These are phyloP conservation scores for Megaptera novaeangliae DNA, from an alignment of 2,113 vertebrate genomes.

Conservation along the genomic window DNA sequence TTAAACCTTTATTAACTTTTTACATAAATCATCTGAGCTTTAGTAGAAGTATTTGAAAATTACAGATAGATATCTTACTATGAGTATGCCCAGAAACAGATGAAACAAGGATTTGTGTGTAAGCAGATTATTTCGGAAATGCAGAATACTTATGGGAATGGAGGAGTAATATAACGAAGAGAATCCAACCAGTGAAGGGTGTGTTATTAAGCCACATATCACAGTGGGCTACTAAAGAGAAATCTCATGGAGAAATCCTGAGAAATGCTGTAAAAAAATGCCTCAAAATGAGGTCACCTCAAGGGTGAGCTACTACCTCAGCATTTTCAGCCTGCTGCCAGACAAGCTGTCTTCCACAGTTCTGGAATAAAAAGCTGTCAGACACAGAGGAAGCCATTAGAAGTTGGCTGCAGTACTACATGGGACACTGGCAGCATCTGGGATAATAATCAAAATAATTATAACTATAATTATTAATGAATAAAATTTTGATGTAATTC, in stretches of 20 bases:
- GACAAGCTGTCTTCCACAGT: neutral
- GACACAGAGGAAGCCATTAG: neutral
- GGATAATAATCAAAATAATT: neutral
- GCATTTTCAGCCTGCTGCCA: neutral
- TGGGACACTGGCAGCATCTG: neutral
- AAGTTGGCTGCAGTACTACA: neutral
- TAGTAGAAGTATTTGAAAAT: slow-evolving; percentile 2
- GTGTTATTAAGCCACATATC: neutral
- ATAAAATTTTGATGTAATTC: neutral
- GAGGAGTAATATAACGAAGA: neutral
- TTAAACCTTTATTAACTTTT: neutral
- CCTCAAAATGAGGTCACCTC: neutral
- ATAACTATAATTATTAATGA: neutral
- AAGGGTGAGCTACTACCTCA: neutral
- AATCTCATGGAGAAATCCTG: neutral
- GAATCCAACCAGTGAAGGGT: neutral
- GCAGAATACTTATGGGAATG: neutral
- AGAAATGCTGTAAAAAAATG: neutral
- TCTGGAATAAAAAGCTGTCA: neutral
- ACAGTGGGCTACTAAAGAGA: neutral
- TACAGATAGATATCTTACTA: neutral
- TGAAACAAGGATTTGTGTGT: neutral
- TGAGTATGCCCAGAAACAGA: neutral
- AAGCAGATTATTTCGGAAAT: neutral
- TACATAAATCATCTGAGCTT: neutral